phyloP scores from a whole-genome alignment of 1,140 invertebrate genomes.

The Adelges cooleyi region DNA sequence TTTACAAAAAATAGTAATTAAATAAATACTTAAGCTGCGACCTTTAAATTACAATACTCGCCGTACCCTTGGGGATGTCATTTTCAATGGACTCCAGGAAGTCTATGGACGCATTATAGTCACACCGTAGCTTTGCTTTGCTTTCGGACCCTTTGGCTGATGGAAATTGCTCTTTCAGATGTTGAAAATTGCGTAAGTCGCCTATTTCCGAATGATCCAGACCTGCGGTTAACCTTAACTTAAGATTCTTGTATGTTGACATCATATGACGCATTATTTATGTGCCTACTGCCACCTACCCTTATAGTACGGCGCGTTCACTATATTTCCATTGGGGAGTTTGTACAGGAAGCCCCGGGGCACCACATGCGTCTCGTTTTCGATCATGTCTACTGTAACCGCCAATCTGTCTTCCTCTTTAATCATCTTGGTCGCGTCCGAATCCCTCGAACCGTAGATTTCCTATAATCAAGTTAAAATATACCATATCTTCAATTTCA shows the following conservation, averaged over 20 bases:
- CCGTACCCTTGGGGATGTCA: neutral
- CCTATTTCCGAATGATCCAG: neutral
- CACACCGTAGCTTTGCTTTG: neutral
- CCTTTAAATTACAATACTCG: too few relatives aligned
- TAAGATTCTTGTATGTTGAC: too few relatives aligned
- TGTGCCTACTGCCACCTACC: neutral
- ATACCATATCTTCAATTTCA: too few relatives aligned
- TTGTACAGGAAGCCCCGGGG: constrained; percentile 9
- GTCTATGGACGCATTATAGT: neutral
- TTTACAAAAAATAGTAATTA: too few relatives aligned
- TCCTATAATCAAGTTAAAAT: too few relatives aligned
- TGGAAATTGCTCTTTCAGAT: neutral
- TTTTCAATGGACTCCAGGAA: constrained; percentile 2
- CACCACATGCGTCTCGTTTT: constrained; percentile 5
- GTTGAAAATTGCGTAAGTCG: neutral
- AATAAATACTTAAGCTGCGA: too few relatives aligned
- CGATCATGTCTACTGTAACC: constrained; percentile 3
- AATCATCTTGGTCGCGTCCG: neutral
- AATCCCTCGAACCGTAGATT: neutral
- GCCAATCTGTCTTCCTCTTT: constrained; percentile 9
- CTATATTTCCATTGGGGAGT: neutral
- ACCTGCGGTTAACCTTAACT: neutral
- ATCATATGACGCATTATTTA: too few relatives aligned
- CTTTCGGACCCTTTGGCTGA: neutral
- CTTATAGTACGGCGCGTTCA: constrained; percentile 12